Base-by-base conservation (phyloP, 2,888 invertebrate genomes). In the Polyommatus icarus region DNA sequence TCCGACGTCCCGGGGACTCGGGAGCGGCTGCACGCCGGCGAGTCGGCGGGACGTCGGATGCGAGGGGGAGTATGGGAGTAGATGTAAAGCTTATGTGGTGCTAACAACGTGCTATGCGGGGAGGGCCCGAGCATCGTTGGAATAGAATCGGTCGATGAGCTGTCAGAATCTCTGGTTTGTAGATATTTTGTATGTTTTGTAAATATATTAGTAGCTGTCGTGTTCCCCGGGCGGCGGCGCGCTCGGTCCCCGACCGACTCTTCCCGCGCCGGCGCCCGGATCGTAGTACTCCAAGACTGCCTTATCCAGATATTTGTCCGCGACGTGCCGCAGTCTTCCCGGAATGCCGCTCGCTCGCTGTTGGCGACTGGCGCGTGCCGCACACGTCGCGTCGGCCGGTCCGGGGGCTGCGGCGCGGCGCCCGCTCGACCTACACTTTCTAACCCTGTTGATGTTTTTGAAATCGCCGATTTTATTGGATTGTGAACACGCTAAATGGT, bases 401-500 rank as follows among this genome's bases (percentile, higher is more conserved):
- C 36, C 36, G 61, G 10, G 6, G 29, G 15, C 29, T 67, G 12
- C 67, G 67, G 15, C 32, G 61, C 67, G 67, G 3, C 29, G 67
- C 1, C 29, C 67, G 29, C 61, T 24, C 20, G 24, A 61, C 15
- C 12, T 24, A 24, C 20, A 67, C 29, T 29, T 32, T 67, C 29
- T 67, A 67, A 67, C 67, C 67, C 67, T 67, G 67, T 67, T 32
- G 18, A 67, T 67, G 75, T 75, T 54, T 54, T 75, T 73, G 73
- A 24, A 73, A 46, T 75, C 50, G 29, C 75, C 54, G 54, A 54
- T 54, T 75, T 24, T 75, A 50, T 75, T 75, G 75, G 77, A 78
- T 79, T 83, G 73, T 59, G 73, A 83, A 88, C 89, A 89, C 89
- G 90, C 90, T 88, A 87, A 86, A 88, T 89, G 89, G 88, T 87